Evolutionary conservation across 2,113 vertebrate species (phyloP).

Genomic region (Rhynchomys soricoides): DNA sequence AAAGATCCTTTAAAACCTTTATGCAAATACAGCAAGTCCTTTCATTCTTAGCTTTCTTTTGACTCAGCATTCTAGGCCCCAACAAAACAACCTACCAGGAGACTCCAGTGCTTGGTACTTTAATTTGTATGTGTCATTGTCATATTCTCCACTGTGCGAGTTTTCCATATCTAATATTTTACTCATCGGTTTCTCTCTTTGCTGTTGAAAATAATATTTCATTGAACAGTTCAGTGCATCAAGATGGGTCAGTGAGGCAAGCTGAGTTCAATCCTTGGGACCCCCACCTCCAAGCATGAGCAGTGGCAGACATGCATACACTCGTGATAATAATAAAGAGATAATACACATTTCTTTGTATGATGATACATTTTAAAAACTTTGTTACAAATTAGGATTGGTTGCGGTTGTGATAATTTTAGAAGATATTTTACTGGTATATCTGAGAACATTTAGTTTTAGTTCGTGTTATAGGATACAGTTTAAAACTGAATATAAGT

Average conservation of each 20-base stretch:
- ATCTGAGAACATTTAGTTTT: conserved; percentile 28
- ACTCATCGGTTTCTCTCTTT: conserved; percentile 25
- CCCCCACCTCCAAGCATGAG: neutral
- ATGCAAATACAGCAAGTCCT: conserved; percentile 12
- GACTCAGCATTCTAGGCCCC: neutral
- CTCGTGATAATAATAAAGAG: neutral
- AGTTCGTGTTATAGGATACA: neutral
- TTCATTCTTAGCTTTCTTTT: neutral
- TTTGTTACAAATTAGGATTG: neutral
- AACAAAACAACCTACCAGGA: neutral
- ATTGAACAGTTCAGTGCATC: neutral
- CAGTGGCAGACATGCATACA: neutral
- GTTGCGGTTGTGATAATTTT: neutral
- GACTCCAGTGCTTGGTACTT: neutral
- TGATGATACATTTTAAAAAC: neutral
- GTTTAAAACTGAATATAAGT: conserved; percentile 46
- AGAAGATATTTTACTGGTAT: conserved; percentile 17
- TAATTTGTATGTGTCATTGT: neutral
- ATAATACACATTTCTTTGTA: neutral
- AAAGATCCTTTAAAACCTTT: conserved; percentile 27
- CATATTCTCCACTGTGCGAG: neutral
- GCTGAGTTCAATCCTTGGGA: neutral
- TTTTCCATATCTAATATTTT: neutral
- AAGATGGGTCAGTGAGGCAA: neutral
- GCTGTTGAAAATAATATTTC: conserved; percentile 1